A percentile compares a stretch with the other conserved stretches of the same genome.
Conservation (phyloP, 2,797 vertebrate species). For the Enteromius anoplus region DNA sequence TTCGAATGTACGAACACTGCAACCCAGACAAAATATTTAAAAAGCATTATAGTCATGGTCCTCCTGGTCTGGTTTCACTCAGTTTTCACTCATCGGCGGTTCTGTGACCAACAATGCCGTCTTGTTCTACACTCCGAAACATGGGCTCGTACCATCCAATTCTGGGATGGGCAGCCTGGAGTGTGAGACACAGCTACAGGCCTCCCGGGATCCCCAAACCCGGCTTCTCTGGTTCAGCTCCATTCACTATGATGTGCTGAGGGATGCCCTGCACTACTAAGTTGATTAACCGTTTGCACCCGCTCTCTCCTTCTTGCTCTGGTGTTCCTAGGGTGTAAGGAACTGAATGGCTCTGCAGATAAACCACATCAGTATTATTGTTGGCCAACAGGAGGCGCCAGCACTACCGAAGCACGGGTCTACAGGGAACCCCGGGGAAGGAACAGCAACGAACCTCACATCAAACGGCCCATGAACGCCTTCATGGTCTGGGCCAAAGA, state of each 20-base stretch:
- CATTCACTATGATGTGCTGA: constrained; percentile 55
- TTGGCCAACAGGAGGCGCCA: constrained; percentile 98
- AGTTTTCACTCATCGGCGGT: constrained; percentile 41
- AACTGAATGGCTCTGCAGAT: constrained; percentile 91
- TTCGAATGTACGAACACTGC: constrained; percentile 41
- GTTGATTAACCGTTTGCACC: constrained; percentile 82
- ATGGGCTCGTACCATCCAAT: constrained; percentile 53
- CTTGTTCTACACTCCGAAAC: constrained; percentile 62
- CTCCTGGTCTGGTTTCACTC: constrained; percentile 58
- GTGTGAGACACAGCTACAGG: constrained; percentile 28
- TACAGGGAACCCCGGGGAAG: constrained; percentile 96
- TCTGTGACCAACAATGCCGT: constrained; percentile 48
- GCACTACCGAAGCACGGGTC: constrained; percentile 94
- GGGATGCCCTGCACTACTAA: constrained; percentile 51
- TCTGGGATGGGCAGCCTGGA: constrained; percentile 31
- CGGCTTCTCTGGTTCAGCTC: constrained; percentile 41
- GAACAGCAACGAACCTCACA: constrained; percentile 97
- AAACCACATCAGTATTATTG: constrained; percentile 95
- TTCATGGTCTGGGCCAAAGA: constrained; percentile 99
- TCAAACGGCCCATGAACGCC: constrained; percentile 98
- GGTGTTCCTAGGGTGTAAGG: constrained; percentile 85
- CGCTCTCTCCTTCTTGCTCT: constrained; percentile 83
- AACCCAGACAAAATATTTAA: constrained; percentile 61
- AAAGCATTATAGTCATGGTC: constrained; percentile 57
- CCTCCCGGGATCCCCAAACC: constrained; percentile 15